These are phyloP conservation scores for Lerema accius DNA, from an alignment of 1,140 invertebrate genomes.

Conservation along the genomic window DNA sequence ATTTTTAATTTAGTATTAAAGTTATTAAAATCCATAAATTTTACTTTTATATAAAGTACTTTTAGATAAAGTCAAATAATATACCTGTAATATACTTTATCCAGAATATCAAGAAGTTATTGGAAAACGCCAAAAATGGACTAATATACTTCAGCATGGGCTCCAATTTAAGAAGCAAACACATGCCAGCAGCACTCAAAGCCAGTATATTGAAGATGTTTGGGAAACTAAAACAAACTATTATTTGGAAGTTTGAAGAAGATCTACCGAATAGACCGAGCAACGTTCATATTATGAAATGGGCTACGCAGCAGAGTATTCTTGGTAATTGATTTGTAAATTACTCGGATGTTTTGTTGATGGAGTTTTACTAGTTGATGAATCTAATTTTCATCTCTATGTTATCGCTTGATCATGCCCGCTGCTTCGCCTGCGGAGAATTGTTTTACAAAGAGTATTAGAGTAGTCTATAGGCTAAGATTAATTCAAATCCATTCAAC, in stretches of 20 bases:
- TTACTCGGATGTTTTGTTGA: too few relatives aligned
- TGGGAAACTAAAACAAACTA: slow-evolving; percentile 48
- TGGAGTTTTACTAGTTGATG: too few relatives aligned
- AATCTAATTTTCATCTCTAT: too few relatives aligned
- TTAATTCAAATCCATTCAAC: too few relatives aligned
- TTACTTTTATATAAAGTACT: too few relatives aligned
- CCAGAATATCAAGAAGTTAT: slow-evolving; percentile 51
- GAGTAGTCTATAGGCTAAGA: too few relatives aligned
- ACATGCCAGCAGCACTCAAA: slow-evolving; percentile 40
- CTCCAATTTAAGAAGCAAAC: slow-evolving; percentile 80
- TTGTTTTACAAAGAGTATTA: too few relatives aligned
- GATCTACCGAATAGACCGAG: slow-evolving; percentile 56
- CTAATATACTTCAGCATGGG: slow-evolving; percentile 86
- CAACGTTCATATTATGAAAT: slow-evolving; percentile 51
- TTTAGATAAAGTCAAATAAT: too few relatives aligned
- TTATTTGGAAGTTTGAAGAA: slow-evolving; percentile 65
- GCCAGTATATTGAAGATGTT: slow-evolving; percentile 46
- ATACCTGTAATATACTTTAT: slow-evolving; percentile 30
- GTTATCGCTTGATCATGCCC: too few relatives aligned
- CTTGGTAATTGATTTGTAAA: slow-evolving; percentile 40
- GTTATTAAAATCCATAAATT: too few relatives aligned
- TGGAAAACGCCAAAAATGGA: slow-evolving; percentile 82
- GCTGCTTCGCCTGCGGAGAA: too few relatives aligned
- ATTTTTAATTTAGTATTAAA: too few relatives aligned
- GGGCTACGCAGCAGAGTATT: slow-evolving; percentile 56